Base-by-base conservation (phyloP, 2,797 vertebrate species). In the Parambassis ranga region DNA sequence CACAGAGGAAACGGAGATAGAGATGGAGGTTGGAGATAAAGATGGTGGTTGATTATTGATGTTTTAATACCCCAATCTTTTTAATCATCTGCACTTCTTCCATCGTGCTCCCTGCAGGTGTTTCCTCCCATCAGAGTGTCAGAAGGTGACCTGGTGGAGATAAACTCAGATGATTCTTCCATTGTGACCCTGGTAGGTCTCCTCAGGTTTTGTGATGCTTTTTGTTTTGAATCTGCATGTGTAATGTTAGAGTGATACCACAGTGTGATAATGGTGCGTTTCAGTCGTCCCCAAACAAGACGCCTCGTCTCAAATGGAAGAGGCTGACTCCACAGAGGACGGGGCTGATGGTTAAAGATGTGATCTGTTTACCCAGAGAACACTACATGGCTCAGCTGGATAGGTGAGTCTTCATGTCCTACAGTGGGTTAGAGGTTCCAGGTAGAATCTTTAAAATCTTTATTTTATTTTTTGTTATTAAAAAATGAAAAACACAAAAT, bases 301-400 rank as follows among this genome's bases (percentile, higher is more conserved):
- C 5, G 0, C 13, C 4, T 4, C 27, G 28, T 24, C 31, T 87
- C 2, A 85, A 42, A 37, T 91, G 90, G 90, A 90, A 62, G 64
- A 74, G 59, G n/a, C 8, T 13, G 28, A n/a, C 3, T 14, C 75
- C 24, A 0, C 65, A 64, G 37, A 81, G 5, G 48, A 70, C 18
- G 0, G 66, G 74, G 4, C 77, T 90, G 56, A 82, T 83, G 57
- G 89, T 91, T 15, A 90, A 80, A 79, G 90, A 91, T 2, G 82
- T 90, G 31, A 7, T 89, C 35, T 91, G 87, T 73, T 67, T 91
- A 1, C 76, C 80, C 13, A 70, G 65, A 56, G 65, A 61, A 2
- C 63, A 70, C 16, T 63, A 56, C 52, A 23, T 61, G 58, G 36
- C 70, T 2, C 73, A 78, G 50, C 52, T 65, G 39, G 78, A 81